These are phyloP conservation scores for Mythimna albipuncta DNA, from an alignment of 2,888 invertebrate genomes.

Conservation along the genomic window DNA sequence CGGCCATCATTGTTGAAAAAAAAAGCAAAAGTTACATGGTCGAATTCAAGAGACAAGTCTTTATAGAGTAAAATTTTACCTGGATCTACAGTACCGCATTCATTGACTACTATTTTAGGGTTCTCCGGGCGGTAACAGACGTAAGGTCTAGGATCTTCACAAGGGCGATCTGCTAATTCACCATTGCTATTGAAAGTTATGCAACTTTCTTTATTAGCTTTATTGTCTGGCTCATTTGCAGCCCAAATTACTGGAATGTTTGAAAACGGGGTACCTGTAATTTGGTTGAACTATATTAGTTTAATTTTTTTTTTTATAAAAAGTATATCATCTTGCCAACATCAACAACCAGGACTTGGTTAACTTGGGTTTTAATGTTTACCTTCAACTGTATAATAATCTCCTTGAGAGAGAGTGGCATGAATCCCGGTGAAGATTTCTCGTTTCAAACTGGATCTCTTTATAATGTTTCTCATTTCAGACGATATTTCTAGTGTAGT, in stretches of 20 bases:
- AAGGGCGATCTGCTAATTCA: constrained; percentile 1
- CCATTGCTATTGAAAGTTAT: constrained; percentile 33
- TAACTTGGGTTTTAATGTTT: neutral
- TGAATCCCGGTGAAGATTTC: constrained; percentile 53
- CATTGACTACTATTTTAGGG: constrained; percentile 15
- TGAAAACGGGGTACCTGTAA: constrained; percentile 50
- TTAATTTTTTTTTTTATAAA: no score
- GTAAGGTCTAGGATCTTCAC: neutral
- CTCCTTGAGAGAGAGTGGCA: constrained; percentile 45
- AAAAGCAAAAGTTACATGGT: no score
- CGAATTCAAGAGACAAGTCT: no score
- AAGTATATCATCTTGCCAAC: no score
- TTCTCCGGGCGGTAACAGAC: constrained; percentile 47
- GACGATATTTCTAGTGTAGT: neutral
- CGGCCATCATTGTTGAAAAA: no score
- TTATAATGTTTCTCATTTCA: constrained; percentile 9
- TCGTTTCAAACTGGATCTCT: neutral
- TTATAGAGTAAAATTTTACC: neutral
- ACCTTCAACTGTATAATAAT: constrained; percentile 40
- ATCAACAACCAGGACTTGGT: neutral
- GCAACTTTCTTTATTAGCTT: constrained; percentile 50
- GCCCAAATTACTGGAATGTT: constrained; percentile 50
- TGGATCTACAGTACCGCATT: constrained; percentile 57
- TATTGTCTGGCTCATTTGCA: constrained; percentile 51
- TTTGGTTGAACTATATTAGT: neutral